Base-by-base conservation (phyloP, 2,797 vertebrate species). In the Spheniscus humboldti region DNA sequence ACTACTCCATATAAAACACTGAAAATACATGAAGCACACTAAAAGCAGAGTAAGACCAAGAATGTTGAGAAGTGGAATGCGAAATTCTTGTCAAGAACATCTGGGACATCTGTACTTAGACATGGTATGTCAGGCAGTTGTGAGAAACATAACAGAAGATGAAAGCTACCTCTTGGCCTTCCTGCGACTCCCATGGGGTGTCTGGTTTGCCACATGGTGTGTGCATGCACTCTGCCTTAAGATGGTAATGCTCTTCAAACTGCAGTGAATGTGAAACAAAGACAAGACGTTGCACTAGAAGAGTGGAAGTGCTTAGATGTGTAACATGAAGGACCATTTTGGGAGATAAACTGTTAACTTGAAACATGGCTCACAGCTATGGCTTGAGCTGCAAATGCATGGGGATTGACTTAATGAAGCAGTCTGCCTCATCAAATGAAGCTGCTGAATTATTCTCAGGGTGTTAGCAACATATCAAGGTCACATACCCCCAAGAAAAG, bases 161-260 rank as follows among this genome's bases (percentile, higher is more conserved):
- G 37, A 68, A 78, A 64, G 4, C 14, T 43, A 35, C 5, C 5
- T 55, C 13, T 67, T 56, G 27, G 17, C 17, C 8, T 52, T 55
- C 13, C 30, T 1, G 4, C 11, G 39, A 10, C 4, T 62, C n/a
- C 25, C 9, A 3, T 6, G 14, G 8, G 0, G 2, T 35, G 24
- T 37, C 53, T 73, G 22, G 2, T 57, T 73, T 50, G 39, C 28
- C 52, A 50, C 14, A 55, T 0, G 4, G 7, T 52, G 3, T 35
- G 8, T 62, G 15, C 7, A n/a, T 11, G 7, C 14, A 24, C 8
- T 45, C 31, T 77, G 17, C 18, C 10, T 52, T 43, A 25, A 57
- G 11, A 52, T n/a, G 2, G 2, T 35, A 39, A 17, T 33, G 17
- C 4, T 74, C 4, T 37, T 72, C n/a, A 57, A 23, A 74, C 11